These are phyloP conservation scores for Bemisia tabaci DNA, from an alignment of 1,140 invertebrate genomes.

Conservation along the genomic window DNA sequence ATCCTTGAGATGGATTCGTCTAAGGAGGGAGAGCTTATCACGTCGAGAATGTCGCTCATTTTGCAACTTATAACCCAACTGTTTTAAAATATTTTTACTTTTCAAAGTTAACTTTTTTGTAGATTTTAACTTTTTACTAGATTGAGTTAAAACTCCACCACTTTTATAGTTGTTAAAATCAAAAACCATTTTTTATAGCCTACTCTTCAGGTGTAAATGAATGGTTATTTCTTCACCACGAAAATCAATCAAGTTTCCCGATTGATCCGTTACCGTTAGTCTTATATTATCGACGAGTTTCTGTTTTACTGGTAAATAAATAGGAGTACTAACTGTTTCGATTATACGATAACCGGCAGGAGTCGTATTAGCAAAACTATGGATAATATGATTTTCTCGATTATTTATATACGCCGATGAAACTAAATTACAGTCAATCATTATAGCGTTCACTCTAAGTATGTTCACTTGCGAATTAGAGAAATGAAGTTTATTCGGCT, in stretches of 20 bases:
- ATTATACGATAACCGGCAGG: constrained; percentile 24
- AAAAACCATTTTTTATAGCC: too few relatives aligned
- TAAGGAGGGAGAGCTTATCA: background rate
- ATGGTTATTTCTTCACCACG: constrained; percentile 17
- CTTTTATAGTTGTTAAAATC: constrained; percentile 11
- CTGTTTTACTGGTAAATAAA: constrained; percentile 18
- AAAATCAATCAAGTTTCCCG: constrained; percentile 17
- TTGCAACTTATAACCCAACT: background rate
- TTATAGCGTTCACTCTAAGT: constrained; percentile 10
- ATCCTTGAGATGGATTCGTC: background rate
- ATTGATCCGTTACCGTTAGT: constrained; percentile 14
- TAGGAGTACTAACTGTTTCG: constrained; percentile 18
- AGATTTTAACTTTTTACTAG: background rate
- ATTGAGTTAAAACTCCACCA: constrained; percentile 2
- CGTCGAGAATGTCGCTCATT: background rate
- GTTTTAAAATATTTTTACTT: background rate
- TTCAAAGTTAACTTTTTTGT: background rate
- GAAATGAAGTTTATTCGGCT: background rate
- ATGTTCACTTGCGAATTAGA: constrained; percentile 8
- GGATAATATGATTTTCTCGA: constrained; percentile 22
- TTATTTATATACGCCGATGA: constrained; percentile 24
- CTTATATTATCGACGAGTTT: constrained; percentile 16
- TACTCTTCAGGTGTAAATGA: constrained; percentile 16
- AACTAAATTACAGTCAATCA: constrained; percentile 14
- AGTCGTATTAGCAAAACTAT: constrained; percentile 25